phyloP scores from a whole-genome alignment of 2,888 invertebrate species.

The Chrysolina oricalcia region DNA sequence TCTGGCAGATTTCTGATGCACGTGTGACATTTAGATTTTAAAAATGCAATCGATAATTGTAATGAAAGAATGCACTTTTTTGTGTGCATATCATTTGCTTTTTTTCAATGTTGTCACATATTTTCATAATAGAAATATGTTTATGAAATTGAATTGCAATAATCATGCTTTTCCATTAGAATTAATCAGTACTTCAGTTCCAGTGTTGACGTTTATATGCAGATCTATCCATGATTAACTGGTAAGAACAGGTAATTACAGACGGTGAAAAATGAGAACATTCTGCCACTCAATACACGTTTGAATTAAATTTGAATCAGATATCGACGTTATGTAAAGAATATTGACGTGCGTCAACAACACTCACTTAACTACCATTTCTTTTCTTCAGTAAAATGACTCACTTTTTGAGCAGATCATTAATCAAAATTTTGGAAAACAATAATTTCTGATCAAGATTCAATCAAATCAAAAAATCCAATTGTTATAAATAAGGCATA shows the following conservation, averaged over 20 bases:
- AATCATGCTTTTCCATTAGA: constrained; percentile 33
- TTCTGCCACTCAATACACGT: not conserved
- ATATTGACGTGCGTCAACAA: too few species aligned
- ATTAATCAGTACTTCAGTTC: constrained; percentile 25
- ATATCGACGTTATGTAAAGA: too few species aligned
- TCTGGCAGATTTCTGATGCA: constrained; percentile 55
- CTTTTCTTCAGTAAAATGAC: too few species aligned
- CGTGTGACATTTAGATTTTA: constrained; percentile 64
- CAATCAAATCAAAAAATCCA: too few species aligned
- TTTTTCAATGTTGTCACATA: constrained; percentile 46
- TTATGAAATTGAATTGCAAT: constrained; percentile 41
- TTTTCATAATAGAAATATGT: constrained; percentile 43
- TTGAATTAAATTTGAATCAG: not conserved
- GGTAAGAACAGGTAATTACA: constrained; percentile 11
- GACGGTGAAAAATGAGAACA: not conserved
- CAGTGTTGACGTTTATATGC: constrained; percentile 17
- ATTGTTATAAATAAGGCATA: too few species aligned
- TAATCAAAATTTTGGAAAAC: too few species aligned
- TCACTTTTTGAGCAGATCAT: too few species aligned
- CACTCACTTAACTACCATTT: too few species aligned
- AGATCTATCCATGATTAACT: constrained; percentile 6
- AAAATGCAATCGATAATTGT: constrained; percentile 51
- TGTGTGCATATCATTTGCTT: constrained; percentile 34
- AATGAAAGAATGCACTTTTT: constrained; percentile 46
- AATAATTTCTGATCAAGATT: too few species aligned